phyloP scores from a whole-genome alignment of 2,888 invertebrate species.

The Nomada lathburiana region DNA sequence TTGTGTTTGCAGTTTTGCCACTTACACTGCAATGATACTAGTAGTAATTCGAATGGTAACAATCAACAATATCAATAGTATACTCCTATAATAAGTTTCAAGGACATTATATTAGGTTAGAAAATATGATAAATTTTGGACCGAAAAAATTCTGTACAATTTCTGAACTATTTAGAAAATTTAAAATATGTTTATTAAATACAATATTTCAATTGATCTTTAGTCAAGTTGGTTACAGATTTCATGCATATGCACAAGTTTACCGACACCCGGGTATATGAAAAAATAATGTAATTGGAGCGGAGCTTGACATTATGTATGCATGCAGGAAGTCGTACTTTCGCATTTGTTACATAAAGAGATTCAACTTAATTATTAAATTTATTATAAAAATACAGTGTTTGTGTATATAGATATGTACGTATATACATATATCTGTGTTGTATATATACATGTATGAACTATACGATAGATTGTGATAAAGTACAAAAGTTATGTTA shows the following conservation, averaged over 20 bases:
- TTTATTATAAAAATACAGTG: not conserved
- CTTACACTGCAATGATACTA: no score
- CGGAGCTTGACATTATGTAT: not conserved
- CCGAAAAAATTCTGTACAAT: not conserved
- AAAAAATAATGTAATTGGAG: not conserved
- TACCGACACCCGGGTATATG: not conserved
- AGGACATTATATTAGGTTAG: not conserved
- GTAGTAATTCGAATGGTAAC: not conserved
- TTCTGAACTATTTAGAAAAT: not conserved
- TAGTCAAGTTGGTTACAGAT: not conserved
- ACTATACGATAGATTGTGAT: constrained; percentile 30
- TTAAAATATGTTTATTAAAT: not conserved
- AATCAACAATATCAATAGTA: not conserved
- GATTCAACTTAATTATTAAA: constrained; percentile 1
- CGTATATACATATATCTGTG: not conserved
- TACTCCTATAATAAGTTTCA: not conserved
- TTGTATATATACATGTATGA: not conserved
- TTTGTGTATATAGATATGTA: not conserved
- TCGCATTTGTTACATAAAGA: not conserved
- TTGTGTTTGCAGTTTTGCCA: no score
- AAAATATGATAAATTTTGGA: not conserved
- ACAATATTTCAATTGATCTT: not conserved
- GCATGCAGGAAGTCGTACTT: not conserved
- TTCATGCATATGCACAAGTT: not conserved
- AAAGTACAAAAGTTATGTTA: constrained; percentile 26